Evolutionary conservation across 2,888 invertebrate genomes (phyloP).

Genomic region (Cosmopolites sordidus): DNA sequence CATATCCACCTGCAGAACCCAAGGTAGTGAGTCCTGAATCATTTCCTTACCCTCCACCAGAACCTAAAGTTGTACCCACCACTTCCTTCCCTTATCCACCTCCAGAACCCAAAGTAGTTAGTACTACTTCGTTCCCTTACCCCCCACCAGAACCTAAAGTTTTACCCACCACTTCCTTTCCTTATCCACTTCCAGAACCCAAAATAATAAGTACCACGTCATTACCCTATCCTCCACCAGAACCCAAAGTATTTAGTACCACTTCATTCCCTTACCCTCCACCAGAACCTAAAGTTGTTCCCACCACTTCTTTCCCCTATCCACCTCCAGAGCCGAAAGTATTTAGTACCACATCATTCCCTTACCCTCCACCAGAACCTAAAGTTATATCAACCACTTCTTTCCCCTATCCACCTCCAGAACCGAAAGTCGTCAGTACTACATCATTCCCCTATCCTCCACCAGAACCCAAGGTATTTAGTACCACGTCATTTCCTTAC

Average conservation of each 20-base stretch:
- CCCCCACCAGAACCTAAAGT: too few species aligned
- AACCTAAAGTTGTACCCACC: background rate
- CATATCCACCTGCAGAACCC: constrained; percentile 14
- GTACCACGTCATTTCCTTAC: constrained; percentile 5
- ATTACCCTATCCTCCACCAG: constrained; percentile 6
- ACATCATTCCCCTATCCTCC: background rate
- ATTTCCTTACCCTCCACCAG: constrained; percentile 1
- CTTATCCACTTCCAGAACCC: constrained; percentile 1
- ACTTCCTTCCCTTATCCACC: constrained; percentile 12
- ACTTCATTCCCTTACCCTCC: constrained; percentile 13
- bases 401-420: constrained; percentile 2
- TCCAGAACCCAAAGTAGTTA: constrained; percentile 6
- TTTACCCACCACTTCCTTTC: background rate
- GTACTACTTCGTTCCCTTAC: constrained; percentile 8
- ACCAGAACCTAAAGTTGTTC: constrained; percentile 5
- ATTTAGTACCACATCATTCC: background rate
- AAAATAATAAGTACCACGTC: background rate
- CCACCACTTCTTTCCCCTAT: constrained; percentile 10
- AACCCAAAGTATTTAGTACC: background rate
- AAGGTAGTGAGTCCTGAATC: background rate
- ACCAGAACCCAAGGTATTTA: background rate
- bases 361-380: constrained; percentile 14
- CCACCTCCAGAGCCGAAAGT: constrained; percentile 7
- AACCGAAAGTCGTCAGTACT: background rate
- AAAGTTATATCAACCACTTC: background rate